Evolutionary conservation across 2,888 invertebrate genomes (phyloP).

Genomic region (Rhagophthalmus giganteus): DNA sequence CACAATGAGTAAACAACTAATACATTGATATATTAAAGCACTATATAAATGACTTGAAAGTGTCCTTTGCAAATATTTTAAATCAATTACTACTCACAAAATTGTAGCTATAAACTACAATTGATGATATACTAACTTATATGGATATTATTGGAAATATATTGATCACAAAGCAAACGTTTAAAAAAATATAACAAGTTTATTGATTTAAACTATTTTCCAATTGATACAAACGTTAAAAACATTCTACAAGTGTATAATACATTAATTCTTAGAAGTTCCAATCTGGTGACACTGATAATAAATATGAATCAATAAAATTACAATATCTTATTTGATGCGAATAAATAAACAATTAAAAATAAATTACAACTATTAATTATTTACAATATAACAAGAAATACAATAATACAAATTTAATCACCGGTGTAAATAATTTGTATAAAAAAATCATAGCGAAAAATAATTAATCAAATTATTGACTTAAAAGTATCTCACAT

Average conservation of each 20-base stretch:
- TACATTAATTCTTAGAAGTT: constrained; percentile 19
- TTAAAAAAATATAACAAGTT: constrained; percentile 51
- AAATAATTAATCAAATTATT: no score
- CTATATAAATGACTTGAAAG: neutral
- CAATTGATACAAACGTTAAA: constrained; percentile 45
- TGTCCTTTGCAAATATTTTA: neutral
- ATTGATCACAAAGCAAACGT: neutral
- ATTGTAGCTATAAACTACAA: no score
- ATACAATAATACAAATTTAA: constrained; percentile 1
- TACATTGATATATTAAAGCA: neutral
- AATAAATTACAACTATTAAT: constrained; percentile 16
- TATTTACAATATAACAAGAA: neutral
- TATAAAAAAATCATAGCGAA: no score
- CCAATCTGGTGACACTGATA: constrained; percentile 15
- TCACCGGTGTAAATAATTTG: neutral
- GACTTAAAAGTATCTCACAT: neutral
- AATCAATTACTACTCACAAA: no score
- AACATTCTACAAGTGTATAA: constrained; percentile 29
- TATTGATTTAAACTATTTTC: constrained; percentile 47
- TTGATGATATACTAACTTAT: no score
- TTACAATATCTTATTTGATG: constrained; percentile 17
- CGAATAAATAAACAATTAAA: constrained; percentile 4
- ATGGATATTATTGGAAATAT: no score
- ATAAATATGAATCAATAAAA: constrained; percentile 36
- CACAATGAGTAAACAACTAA: no score